Conservation (phyloP, 1,140 invertebrate species). For the Mycetomoellerius zeteki region DNA sequence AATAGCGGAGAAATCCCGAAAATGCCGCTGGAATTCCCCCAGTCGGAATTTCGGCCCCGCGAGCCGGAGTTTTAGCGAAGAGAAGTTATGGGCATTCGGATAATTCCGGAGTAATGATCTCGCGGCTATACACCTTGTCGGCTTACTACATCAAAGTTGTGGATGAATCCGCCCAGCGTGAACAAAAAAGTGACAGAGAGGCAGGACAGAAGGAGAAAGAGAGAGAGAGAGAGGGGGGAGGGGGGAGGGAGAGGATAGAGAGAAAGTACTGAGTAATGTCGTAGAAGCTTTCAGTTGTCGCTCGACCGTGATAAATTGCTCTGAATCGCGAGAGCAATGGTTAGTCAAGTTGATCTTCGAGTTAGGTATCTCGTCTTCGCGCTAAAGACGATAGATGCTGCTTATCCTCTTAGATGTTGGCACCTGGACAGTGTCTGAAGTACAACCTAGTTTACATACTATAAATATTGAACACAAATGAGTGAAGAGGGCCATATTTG, state of each 20-base stretch:
- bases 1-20: conserved; percentile 69
- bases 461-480: too few relatives aligned
- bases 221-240: neutral
- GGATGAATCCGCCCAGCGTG: conserved; percentile 7
- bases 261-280: conserved; percentile 42
- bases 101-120: conserved; percentile 61
- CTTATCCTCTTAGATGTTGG: conserved; percentile 35
- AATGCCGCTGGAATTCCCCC: conserved; percentile 67
- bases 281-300: conserved; percentile 55
- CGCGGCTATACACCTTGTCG: conserved; percentile 57
- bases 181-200: conserved; percentile 8
- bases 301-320: conserved; percentile 53
- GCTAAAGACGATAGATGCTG: conserved; percentile 22
- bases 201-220: neutral
- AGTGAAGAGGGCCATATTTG: too few relatives aligned
- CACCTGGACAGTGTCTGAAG: neutral
- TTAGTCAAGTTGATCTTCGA: conserved; percentile 58
- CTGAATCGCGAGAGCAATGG: conserved; percentile 45
- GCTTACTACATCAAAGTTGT: conserved; percentile 30
- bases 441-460: neutral
- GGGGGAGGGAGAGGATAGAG: neutral
- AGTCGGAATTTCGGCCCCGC: conserved; percentile 48
- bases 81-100: conserved; percentile 65
- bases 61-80: conserved; percentile 58
- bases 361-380: conserved; percentile 9